A percentile compares a stretch with the other conserved stretches of the same genome.
phyloP scores from a whole-genome alignment of 2,113 vertebrate genomes.

The Isurus oxyrinchus region DNA sequence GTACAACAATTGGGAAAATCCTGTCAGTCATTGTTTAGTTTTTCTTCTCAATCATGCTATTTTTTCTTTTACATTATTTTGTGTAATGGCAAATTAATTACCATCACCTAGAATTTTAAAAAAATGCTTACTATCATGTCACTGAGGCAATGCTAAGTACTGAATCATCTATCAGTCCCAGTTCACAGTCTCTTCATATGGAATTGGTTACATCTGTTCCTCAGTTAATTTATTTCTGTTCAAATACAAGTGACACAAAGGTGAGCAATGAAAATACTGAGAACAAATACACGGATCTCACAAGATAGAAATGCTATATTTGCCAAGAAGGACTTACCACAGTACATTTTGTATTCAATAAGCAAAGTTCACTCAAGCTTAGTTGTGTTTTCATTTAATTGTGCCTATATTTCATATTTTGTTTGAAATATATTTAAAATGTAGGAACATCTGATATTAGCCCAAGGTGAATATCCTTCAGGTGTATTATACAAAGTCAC shows the following conservation, averaged over 20 bases:
- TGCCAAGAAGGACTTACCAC: neutral
- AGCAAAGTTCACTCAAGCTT: neutral
- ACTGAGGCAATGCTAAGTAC: neutral
- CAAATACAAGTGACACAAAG: neutral
- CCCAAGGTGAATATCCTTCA: neutral
- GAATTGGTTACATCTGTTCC: constrained; percentile 1
- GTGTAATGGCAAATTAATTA: neutral
- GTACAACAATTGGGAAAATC: neutral
- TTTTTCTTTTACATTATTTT: neutral
- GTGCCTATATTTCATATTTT: neutral
- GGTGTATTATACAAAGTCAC: neutral
- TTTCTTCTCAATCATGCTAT: neutral
- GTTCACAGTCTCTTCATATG: neutral
- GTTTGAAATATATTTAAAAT: neutral
- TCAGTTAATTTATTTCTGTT: neutral
- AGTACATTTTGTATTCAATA: neutral
- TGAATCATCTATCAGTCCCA: neutral
- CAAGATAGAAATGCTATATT: neutral
- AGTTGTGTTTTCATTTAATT: neutral
- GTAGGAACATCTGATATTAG: neutral
- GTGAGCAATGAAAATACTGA: neutral
- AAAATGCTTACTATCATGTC: neutral
- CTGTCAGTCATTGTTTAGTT: neutral
- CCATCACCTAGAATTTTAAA: neutral
- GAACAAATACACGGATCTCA: neutral